Evolutionary conservation across 1,140 invertebrate genomes (phyloP), one percentile per base, ranked within the genome.

Genomic region (Cyrtorhinus lividipennis): DNA sequence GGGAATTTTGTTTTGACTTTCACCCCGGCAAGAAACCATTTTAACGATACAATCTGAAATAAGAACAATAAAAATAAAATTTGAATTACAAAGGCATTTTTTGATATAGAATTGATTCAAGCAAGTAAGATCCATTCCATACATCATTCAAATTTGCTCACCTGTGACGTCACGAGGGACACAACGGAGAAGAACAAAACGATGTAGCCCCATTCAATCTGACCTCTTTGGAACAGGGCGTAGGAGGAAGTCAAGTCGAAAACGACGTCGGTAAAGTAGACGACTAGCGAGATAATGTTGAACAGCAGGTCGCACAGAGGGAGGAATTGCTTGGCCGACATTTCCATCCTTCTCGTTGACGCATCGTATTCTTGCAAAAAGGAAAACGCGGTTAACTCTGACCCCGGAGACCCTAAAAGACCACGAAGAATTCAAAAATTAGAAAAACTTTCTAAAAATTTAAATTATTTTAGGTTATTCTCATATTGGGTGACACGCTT

Each of bases 201-300:
- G 48, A 53, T 22, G 48, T 53, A 53, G 48, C 48, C 48, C 48
- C 81, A 77, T 63, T 77, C 68, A 68, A 75, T 74, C 71, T 81
- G 74, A 46, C 80, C 77, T 48, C 80, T 77, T 68, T 85, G 79
- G 64, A 85, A 85, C 3, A 92, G 75, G 5, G 88, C 87, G 73
- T 91, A 91, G 15, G 85, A 81, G 77, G 89, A 86, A 38, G 90
- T 82, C 27, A 91, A 78, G 73, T 92, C 88, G 71, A 93, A 93
- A 1, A 92, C 88, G 48, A 92, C 82, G 78, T 92, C 88, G 76
- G 89, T 92, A 74, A 93, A 93, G 73, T 92, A 92, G 1, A 86
- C 87, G n/a, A 87, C 87, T 57, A 93, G 75, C 10, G 89, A 92
- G 65, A 92, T 90, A 72, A 93, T 87, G 73, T 92, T 92, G 77